Conservation (phyloP, 2,888 invertebrate species). For the Acrocyrtus sp. region DNA sequence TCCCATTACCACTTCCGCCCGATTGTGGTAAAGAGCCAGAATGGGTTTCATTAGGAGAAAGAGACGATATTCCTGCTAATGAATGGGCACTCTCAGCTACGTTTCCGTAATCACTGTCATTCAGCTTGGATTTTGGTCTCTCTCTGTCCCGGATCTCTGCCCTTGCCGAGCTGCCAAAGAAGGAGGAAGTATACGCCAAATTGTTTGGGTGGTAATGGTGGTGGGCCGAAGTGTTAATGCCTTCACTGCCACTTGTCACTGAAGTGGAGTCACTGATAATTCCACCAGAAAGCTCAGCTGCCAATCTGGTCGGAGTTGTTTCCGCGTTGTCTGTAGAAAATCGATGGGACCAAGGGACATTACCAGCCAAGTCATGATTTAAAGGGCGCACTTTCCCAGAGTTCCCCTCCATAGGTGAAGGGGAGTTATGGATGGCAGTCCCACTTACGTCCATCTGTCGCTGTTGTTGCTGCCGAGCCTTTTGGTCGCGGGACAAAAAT, state of each 20-base stretch:
- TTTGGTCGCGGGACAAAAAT: slow-evolving; percentile 42
- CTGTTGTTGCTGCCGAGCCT: slow-evolving; percentile 9
- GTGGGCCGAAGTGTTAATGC: slow-evolving; percentile 35
- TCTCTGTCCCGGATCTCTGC: not conserved
- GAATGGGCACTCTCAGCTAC: slow-evolving; percentile 31
- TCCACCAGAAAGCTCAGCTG: slow-evolving; percentile 30
- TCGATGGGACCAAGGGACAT: too few relatives aligned
- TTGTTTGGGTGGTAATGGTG: slow-evolving; percentile 8
- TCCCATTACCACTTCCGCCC: too few relatives aligned
- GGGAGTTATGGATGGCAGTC: slow-evolving; percentile 6
- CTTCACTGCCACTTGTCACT: slow-evolving; percentile 14
- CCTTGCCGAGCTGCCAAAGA: slow-evolving; percentile 3
- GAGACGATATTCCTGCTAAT: slow-evolving; percentile 26
- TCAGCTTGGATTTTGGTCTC: slow-evolving; percentile 24
- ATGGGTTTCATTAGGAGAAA: slow-evolving; percentile 24
- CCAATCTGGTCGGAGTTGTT: too few relatives aligned
- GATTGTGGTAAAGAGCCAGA: slow-evolving; percentile 1
- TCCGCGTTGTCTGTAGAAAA: too few relatives aligned
- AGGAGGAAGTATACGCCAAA: slow-evolving; percentile 2
- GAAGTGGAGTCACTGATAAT: slow-evolving; percentile 26
- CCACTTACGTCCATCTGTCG: slow-evolving; percentile 19
- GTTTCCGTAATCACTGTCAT: slow-evolving; percentile 49
- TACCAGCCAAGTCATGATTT: too few relatives aligned
- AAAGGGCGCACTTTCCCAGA: too few relatives aligned
- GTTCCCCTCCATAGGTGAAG: too few relatives aligned